Evolutionary conservation across 1,140 invertebrate species (phyloP), one percentile per base, ranked within the genome.

Genomic region (Asbolus verrucosus): DNA sequence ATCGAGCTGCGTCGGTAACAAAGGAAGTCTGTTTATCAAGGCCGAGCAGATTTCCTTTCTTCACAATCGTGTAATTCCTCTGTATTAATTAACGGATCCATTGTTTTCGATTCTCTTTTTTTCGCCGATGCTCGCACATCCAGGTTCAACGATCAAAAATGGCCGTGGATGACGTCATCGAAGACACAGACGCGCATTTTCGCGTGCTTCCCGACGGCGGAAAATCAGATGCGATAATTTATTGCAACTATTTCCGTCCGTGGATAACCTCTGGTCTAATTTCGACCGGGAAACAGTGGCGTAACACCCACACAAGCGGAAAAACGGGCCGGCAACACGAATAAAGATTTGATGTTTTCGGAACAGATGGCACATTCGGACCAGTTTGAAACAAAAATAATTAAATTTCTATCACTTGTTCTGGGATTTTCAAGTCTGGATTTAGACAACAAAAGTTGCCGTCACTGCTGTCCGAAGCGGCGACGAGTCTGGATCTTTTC

Each of bases 1-100:
- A 54, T 30, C 13, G 21, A 43, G 39, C 13, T 2, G 13, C 13
- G 39, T 43, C 8, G 18, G 18, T 19, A 54, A 54, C 46, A 54
- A 54, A 54, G 21, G 46, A 54, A 54, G 39, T 43, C 39, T 54
- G 46, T 27, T 43, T 54, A 30, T 14, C 46, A 54, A 54, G 46
- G 46, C 46, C 46, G 21, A 54, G 46, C 46, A 24, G 46, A 54
- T 54, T 54, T 54, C 46, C 46, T 54, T 54, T 54, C 46, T 54
- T 54, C 27, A 36, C 33, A 21, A 50, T 50, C 43, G 43, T 50
- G 21, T 54, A 31, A 31, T 54, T 27, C 33, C 33, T 36, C 19
- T 11, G 46, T 6, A 54, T 24, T 54, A 54, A 54, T 54, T 54
- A 54, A 30, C 19, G 46, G 16, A 27, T 3, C 18, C 9, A 27